Percentiles rank a stretch among this genome's conserved stretches.
These are phyloP conservation scores for Drosophila murphyi DNA, from an alignment of 1,140 invertebrate genomes.

Conservation along the genomic window DNA sequence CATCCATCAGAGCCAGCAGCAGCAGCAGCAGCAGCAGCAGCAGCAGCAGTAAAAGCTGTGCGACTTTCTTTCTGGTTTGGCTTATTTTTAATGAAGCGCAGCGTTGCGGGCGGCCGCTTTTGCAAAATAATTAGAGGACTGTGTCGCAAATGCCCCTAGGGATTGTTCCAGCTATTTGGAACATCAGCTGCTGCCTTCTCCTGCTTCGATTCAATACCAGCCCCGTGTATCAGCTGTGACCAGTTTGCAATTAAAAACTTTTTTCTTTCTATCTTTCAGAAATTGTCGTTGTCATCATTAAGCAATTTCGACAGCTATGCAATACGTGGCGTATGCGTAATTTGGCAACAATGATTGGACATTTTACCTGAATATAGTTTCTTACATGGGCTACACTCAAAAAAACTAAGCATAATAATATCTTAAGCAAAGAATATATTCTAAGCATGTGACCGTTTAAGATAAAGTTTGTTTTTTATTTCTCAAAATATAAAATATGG, in stretches of 20 bases:
- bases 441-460: too few relatives aligned
- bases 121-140: slow-evolving; percentile 69
- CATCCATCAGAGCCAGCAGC: slow-evolving; percentile 63
- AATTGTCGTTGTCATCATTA: slow-evolving; percentile 52
- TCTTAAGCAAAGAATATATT: too few relatives aligned
- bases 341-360: slow-evolving; percentile 56
- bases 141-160: slow-evolving; percentile 28
- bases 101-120: slow-evolving; percentile 51
- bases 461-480: too few relatives aligned
- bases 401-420: not conserved
- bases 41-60: slow-evolving; percentile 24
- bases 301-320: slow-evolving; percentile 42
- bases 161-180: slow-evolving; percentile 14
- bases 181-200: not conserved
- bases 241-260: slow-evolving; percentile 67
- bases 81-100: slow-evolving; percentile 62
- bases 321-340: slow-evolving; percentile 61
- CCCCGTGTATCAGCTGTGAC: not conserved
- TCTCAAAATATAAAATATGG: too few relatives aligned
- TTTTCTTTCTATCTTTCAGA: not conserved
- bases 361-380: slow-evolving; percentile 12
- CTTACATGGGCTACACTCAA: not conserved
- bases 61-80: not conserved
- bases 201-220: not conserved
- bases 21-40: not conserved